phyloP scores from a whole-genome alignment of 2,888 invertebrate species.

The Pimpla rufipes region DNA sequence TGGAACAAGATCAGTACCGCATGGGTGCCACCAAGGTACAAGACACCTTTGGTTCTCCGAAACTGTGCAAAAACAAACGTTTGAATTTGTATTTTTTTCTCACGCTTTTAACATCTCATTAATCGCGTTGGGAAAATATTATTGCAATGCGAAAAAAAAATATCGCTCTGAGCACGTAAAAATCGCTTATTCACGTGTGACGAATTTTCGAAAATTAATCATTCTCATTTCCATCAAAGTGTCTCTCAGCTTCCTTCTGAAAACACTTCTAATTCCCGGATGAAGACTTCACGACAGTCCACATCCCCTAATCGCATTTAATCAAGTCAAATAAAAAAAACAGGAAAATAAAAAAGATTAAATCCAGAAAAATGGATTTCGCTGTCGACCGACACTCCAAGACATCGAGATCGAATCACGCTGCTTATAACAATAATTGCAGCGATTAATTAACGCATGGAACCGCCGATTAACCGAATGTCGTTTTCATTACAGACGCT shows the following conservation, averaged over 20 bases:
- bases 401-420: too few species aligned
- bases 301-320: background rate
- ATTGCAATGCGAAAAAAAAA: too few species aligned
- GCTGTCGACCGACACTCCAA: too few species aligned
- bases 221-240: too few species aligned
- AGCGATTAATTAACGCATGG: background rate
- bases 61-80: background rate
- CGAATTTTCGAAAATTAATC: too few species aligned
- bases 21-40: slow-evolving; percentile 98
- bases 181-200: too few species aligned
- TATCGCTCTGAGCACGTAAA: too few species aligned
- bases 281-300: too few species aligned
- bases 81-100: background rate
- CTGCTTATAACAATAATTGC: too few species aligned
- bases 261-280: too few species aligned
- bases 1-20: slow-evolving; percentile 97
- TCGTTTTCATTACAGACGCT: background rate
- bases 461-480: background rate
- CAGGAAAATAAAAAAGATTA: too few species aligned
- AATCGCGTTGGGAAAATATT: background rate
- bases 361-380: too few species aligned
- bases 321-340: background rate
- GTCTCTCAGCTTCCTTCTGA: background rate
- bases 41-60: slow-evolving; percentile 76
- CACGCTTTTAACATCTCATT: background rate